Evolutionary conservation across 2,888 invertebrate genomes (phyloP), one percentile per base, ranked within the genome.

Genomic region (Napeogenes sylphis): DNA sequence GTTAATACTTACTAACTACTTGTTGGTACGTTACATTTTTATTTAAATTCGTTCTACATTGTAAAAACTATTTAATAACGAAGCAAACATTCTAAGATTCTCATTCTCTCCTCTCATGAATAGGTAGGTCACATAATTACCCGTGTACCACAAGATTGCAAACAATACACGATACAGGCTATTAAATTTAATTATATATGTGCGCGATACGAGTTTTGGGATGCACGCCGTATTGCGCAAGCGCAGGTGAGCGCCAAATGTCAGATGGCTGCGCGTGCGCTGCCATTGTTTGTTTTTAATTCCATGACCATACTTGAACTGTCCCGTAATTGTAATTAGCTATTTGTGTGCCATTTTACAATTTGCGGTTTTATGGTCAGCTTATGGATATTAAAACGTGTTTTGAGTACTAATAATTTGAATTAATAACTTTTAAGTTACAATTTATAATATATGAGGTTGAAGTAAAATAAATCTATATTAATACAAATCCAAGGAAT

Each of bases 261-360:
- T 74, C 74, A 75, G 72, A 67, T 70, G 68, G 61, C 68, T 72
- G 75, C 77, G 75, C 76, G 75, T 75, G 74, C 75, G 73, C 74
- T 68, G 71, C 67, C 71, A 71, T 71, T 69, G 68, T 68, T 51
- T 66, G 59, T 63, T 62, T 62, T 64, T 64, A 63, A 61, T 56
- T 64, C 60, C 54, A 59, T 60, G 58, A 60, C 56, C 51, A 51
- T 51, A 59, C 33, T 61, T 54, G 59, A 62, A 56, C 47, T 55
- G 45, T 32, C 47, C 35, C 47, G 58, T 62, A 56, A 47, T 61
- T 45, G 51, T 61, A 57, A 59, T 53, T 21, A 55, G 54, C 32
- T 56, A 66, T 59, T 65, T 63, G 61, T 61, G 63, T 62, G 62
- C 54, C 46, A 45, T 51, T 54, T 38, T 58, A 45, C 30, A 58